Conservation (phyloP, 2,113 vertebrate genomes). For the Machaerirhynchus nigripectus region DNA sequence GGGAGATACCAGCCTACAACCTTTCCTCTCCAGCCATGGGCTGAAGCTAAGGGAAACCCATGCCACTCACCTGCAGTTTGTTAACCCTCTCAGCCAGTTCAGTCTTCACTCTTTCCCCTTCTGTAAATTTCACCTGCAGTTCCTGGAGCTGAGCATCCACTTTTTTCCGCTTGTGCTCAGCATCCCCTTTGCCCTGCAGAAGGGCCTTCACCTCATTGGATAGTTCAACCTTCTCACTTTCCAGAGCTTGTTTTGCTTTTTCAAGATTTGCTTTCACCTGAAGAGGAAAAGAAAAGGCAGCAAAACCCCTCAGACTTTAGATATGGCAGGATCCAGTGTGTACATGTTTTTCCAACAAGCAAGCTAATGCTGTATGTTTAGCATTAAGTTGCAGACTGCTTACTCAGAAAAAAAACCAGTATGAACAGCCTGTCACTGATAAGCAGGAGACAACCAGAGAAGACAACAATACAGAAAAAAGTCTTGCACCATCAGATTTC, state of each 20-base stretch:
- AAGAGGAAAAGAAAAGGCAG: neutral
- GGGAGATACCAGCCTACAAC: neutral
- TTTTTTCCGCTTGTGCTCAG: slow-evolving; percentile 94
- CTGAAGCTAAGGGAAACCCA: neutral
- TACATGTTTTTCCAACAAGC: neutral
- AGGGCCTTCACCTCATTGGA: slow-evolving; percentile 89
- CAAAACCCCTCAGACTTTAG: neutral
- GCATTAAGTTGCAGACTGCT: neutral
- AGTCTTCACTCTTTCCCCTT: slow-evolving; percentile 83
- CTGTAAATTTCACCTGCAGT: slow-evolving; percentile 86
- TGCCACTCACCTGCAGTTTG: slow-evolving; percentile 85
- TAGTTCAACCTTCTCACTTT: slow-evolving; percentile 90
- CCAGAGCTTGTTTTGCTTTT: slow-evolving; percentile 92
- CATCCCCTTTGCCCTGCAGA: slow-evolving; percentile 88
- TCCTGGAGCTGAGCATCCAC: slow-evolving; percentile 88
- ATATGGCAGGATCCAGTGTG: neutral
- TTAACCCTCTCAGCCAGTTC: slow-evolving; percentile 84
- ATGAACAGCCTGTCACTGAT: neutral
- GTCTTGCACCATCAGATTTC: neutral
- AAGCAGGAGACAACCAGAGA: neutral
- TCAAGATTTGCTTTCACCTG: slow-evolving; percentile 95
- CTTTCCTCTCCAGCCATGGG: neutral
- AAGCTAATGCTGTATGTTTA: neutral
- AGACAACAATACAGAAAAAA: neutral
- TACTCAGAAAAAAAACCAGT: neutral